Base-by-base conservation (phyloP, 1,140 invertebrate species). In the Diachasma alloeum region DNA sequence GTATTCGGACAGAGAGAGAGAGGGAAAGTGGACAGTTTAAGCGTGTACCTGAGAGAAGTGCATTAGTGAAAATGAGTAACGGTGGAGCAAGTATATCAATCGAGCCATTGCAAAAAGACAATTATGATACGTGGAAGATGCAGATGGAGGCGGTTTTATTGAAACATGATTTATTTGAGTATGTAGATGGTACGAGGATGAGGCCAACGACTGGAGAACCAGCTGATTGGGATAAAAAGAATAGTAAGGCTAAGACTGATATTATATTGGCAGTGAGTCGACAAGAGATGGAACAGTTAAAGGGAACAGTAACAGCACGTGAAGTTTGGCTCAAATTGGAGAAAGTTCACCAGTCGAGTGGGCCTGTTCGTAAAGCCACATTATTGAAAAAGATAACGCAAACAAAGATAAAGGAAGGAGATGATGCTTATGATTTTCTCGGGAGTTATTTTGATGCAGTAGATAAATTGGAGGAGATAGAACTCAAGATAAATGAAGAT, bases 291-390 rank as follows among this genome's bases (percentile, higher is more conserved):
- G 72, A 76, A 15, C 46, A 73, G 19, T 68, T 79, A 5, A 72
- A 69, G 17, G 19, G 48, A 17, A 48, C 36, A 2, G n/a, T 42
- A 4, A 79, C 79, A 10, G 75, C 79, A 17, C 44, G 67, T 17
- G 77, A 79, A 9, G 48, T 80, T 22, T 80, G 79, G 79, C 11
- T 53, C 19, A 80, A 80, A 59, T 42, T 80, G 11, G 39, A 67
- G 22, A 19, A 8, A 4, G 66, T 56, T n/a, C 69, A 76, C 46
- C 71, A 79, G 74, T 78, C 77, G 19, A 75, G 72, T 56, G 74
- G 77, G n/a, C 79, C 79, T 48, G 78, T 73, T 17, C 31, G 70
- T 48, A 79, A 79, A 68, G 78, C 74, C 11, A 42, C 56, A 37
- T 36, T 78, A 22, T 37, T 78, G 11, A 76, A 79, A 26, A 67